Evolutionary conservation across 2,113 vertebrate species (phyloP).

Genomic region (Sinocyclocheilus maitianheensis): DNA sequence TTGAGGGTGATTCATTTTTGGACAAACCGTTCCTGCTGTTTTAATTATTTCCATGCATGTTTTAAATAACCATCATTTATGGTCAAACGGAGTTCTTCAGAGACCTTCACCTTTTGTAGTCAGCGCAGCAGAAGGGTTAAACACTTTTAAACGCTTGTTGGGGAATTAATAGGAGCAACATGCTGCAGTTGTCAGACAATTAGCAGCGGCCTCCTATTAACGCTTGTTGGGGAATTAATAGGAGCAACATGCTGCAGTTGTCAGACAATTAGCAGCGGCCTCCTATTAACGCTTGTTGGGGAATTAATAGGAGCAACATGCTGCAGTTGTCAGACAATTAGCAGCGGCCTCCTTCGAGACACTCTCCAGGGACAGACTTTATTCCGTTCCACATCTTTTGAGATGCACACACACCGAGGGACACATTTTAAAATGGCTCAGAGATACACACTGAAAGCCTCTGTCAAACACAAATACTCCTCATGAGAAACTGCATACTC

Average conservation of each 20-base stretch:
- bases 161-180: too few relatives aligned
- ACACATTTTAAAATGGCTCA: constrained; percentile 20
- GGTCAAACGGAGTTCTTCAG: not conserved
- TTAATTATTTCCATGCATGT: not conserved
- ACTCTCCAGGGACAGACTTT: constrained; percentile 53
- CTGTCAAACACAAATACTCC: constrained; percentile 58
- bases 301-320: constrained; percentile 73
- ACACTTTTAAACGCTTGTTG: constrained; percentile 53
- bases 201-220: too few relatives aligned
- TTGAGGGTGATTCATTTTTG: not conserved
- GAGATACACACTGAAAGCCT: constrained; percentile 24
- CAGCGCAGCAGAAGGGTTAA: constrained; percentile 58
- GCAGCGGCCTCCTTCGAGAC: constrained; percentile 59
- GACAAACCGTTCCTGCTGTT: not conserved
- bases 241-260: constrained; percentile 66
- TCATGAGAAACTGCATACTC: constrained; percentile 56
- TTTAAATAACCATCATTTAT: not conserved
- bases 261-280: constrained; percentile 61
- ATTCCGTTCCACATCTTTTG: constrained; percentile 12
- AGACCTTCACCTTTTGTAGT: constrained; percentile 21
- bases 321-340: constrained; percentile 63
- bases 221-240: constrained; percentile 74
- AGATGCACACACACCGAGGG: not conserved
- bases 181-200: too few relatives aligned
- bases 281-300: constrained; percentile 43